Conservation (phyloP, 1,140 invertebrate species). For the Microplitis demolitor region DNA sequence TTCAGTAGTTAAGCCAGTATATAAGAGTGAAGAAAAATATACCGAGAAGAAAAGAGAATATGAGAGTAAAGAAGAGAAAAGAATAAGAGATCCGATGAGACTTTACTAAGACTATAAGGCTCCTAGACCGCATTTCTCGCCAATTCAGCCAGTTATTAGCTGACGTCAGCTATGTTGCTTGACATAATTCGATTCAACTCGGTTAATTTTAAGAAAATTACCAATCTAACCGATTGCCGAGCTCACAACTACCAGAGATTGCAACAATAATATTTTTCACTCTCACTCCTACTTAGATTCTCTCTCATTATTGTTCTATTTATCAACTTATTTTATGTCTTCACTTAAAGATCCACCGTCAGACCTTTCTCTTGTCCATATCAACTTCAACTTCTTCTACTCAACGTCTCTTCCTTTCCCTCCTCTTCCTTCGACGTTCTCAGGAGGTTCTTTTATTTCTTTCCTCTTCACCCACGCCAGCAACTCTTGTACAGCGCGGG, state of each 20-base stretch:
- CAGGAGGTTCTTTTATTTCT: too few relatives aligned
- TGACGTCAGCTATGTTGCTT: conserved; percentile 51
- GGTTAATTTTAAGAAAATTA: conserved; percentile 58
- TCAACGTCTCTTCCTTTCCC: too few relatives aligned
- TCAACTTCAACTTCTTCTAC: too few relatives aligned
- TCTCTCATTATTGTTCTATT: not conserved
- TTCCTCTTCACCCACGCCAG: too few relatives aligned
- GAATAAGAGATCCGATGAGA: not conserved
- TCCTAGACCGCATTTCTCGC: conserved; percentile 46
- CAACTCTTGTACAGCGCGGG: too few relatives aligned
- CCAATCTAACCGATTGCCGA: conserved; percentile 48
- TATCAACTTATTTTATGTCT: not conserved
- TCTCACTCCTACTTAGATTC: not conserved
- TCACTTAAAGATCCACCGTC: not conserved
- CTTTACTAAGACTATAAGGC: not conserved
- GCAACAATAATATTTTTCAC: not conserved
- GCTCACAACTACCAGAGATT: conserved; percentile 16
- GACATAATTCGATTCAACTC: conserved; percentile 59
- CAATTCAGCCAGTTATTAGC: conserved; percentile 56
- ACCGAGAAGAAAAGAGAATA: too few relatives aligned
- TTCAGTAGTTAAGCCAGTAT: too few relatives aligned
- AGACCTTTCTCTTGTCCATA: not conserved
- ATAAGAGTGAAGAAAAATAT: too few relatives aligned
- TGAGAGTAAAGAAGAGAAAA: not conserved
- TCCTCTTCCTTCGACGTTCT: too few relatives aligned